phyloP scores from a whole-genome alignment of 2,888 invertebrate species.

The Parnassius apollo region DNA sequence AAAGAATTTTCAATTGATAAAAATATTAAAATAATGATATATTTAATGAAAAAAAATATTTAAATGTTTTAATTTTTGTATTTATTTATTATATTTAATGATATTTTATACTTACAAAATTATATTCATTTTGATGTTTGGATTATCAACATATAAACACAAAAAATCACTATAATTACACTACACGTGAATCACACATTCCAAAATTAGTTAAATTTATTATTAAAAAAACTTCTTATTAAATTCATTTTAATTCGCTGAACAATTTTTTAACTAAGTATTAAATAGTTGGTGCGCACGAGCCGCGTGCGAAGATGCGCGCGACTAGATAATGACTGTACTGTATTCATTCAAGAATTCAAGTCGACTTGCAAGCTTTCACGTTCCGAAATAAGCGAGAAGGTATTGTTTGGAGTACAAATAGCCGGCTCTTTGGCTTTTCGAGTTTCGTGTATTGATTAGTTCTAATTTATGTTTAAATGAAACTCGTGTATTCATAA shows the following conservation, averaged over 20 bases:
- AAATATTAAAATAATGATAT: too few relatives aligned
- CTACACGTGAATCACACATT: slow-evolving; percentile 4
- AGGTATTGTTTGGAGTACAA: slow-evolving; percentile 9
- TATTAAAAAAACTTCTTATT: not conserved
- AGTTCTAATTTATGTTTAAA: too few relatives aligned
- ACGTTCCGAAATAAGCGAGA: slow-evolving; percentile 4
- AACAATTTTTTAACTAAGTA: not conserved
- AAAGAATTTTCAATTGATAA: too few relatives aligned
- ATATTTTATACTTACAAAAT: slow-evolving; percentile 19
- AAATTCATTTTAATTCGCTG: slow-evolving; percentile 3
- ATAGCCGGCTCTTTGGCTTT: not conserved
- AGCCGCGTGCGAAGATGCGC: slow-evolving; percentile 9
- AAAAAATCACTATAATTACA: slow-evolving; percentile 8
- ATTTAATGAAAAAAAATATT: too few relatives aligned
- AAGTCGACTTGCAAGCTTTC: slow-evolving; percentile 10
- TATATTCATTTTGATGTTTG: slow-evolving; percentile 21
- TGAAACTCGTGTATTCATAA: too few relatives aligned
- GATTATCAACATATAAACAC: not conserved
- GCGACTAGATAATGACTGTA: slow-evolving; percentile 11
- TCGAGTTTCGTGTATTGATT: not conserved
- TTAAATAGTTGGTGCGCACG: slow-evolving; percentile 4
- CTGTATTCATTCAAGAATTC: not conserved
- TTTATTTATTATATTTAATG: not conserved
- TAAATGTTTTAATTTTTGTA: too few relatives aligned
- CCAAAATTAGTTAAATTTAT: not conserved